These are phyloP conservation scores for Clusia tigrina DNA, from an alignment of 2,888 invertebrate species.

Conservation along the genomic window DNA sequence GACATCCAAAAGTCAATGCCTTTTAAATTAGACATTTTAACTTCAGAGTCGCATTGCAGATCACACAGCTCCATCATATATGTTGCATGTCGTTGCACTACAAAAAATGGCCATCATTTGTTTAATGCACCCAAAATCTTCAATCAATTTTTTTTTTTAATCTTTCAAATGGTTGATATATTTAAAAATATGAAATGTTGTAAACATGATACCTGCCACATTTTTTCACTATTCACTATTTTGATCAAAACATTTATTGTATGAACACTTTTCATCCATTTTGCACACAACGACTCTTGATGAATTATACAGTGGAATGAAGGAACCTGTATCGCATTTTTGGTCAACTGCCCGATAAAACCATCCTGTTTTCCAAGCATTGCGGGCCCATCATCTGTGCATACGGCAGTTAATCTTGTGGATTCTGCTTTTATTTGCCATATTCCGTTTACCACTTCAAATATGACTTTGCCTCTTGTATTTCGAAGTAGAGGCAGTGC, in stretches of 20 bases:
- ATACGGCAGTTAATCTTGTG: too few relatives aligned
- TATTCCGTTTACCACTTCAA: too few relatives aligned
- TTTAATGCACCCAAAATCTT: background rate
- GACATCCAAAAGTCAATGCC: constrained; percentile 6
- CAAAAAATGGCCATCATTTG: background rate
- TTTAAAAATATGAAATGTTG: too few relatives aligned
- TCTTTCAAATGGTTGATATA: too few relatives aligned
- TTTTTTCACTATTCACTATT: constrained; percentile 22
- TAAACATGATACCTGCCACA: constrained; percentile 1
- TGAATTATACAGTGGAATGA: constrained; percentile 26
- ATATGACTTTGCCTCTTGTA: too few relatives aligned
- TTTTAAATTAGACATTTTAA: constrained; percentile 6
- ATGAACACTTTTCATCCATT: constrained; percentile 20
- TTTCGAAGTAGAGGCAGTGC: too few relatives aligned
- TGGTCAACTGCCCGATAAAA: too few relatives aligned
- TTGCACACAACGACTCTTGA: constrained; percentile 26
- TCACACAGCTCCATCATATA: constrained; percentile 8
- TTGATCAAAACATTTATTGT: constrained; percentile 25
- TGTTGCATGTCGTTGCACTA: constrained; percentile 2
- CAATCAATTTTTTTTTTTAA: background rate
- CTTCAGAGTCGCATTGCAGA: constrained; percentile 7
- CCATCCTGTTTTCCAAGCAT: too few relatives aligned
- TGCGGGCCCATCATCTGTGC: too few relatives aligned
- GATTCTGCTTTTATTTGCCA: too few relatives aligned
- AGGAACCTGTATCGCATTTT: too few relatives aligned